phyloP scores from a whole-genome alignment of 2,797 vertebrate genomes.

The Rallus crepitans region DNA sequence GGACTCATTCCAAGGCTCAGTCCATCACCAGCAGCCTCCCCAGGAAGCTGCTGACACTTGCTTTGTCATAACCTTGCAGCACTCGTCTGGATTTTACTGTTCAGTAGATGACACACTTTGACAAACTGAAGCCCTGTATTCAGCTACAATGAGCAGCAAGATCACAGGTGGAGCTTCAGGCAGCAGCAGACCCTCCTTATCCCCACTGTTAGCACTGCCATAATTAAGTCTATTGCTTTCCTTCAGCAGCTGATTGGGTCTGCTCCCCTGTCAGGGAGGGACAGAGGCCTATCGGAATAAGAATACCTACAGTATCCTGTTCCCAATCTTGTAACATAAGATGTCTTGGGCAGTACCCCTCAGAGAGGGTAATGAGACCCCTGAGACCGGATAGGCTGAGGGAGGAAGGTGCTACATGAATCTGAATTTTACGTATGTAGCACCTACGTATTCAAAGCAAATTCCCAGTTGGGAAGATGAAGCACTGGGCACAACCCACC shows the following conservation, averaged over 20 bases:
- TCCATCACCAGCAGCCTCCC: background rate
- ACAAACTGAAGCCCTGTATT: background rate
- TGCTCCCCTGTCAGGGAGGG: background rate
- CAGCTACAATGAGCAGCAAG: background rate
- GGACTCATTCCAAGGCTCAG: background rate
- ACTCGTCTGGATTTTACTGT: background rate
- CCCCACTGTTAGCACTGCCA: background rate
- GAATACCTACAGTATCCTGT: no score
- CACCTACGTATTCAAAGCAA: background rate
- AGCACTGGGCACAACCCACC: background rate
- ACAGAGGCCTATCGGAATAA: background rate
- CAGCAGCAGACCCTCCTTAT: background rate
- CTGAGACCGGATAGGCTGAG: background rate
- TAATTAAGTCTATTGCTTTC: background rate
- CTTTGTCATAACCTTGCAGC: conserved; percentile 12
- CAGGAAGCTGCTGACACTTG: background rate
- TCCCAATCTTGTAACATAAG: no score
- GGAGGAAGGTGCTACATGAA: background rate
- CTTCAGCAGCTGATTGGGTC: background rate
- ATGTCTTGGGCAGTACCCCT: background rate
- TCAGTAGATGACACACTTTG: background rate
- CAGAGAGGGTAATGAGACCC: background rate
- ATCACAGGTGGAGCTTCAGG: background rate
- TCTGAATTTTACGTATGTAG: background rate
- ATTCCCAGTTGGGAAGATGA: background rate